Conservation (phyloP, 1,140 invertebrate genomes). For the Pseudomyrmex cubaensis region DNA sequence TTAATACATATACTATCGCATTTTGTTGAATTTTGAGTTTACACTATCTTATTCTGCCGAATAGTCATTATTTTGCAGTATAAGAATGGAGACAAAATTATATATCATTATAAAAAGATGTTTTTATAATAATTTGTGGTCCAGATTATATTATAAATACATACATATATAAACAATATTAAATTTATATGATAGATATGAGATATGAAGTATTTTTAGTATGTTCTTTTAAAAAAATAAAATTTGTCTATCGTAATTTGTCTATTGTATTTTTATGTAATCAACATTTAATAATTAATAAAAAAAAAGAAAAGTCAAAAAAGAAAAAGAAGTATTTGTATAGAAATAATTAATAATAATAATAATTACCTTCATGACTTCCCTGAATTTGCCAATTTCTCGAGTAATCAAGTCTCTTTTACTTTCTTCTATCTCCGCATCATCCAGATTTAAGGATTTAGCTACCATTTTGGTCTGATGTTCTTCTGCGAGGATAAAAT, state of each 20-base stretch:
- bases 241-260: conserved; percentile 1
- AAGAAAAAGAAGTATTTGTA: conserved; percentile 53
- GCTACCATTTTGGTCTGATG: conserved; percentile 86
- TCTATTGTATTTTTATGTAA: conserved; percentile 10
- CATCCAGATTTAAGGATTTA: conserved; percentile 89
- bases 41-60: background rate
- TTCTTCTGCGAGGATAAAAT: conserved; percentile 84
- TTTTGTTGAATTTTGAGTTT: background rate
- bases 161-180: conserved; percentile 26
- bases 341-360: conserved; percentile 61
- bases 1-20: conserved; percentile 19
- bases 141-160: conserved; percentile 10
- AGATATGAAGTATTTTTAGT: background rate
- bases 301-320: conserved; percentile 62
- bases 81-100: background rate
- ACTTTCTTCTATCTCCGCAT: conserved; percentile 97
- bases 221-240: conserved; percentile 36
- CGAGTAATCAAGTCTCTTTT: conserved; percentile 97
- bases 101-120: conserved; percentile 7
- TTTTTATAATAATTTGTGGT: conserved; percentile 68
- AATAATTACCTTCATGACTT: conserved; percentile 97
- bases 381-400: conserved; percentile 98
- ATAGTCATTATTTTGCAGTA: conserved; percentile 24
- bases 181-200: background rate
- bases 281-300: conserved; percentile 46